Evolutionary conservation across 2,888 invertebrate species (phyloP).

Genomic region (Tryphoninae sp.): DNA sequence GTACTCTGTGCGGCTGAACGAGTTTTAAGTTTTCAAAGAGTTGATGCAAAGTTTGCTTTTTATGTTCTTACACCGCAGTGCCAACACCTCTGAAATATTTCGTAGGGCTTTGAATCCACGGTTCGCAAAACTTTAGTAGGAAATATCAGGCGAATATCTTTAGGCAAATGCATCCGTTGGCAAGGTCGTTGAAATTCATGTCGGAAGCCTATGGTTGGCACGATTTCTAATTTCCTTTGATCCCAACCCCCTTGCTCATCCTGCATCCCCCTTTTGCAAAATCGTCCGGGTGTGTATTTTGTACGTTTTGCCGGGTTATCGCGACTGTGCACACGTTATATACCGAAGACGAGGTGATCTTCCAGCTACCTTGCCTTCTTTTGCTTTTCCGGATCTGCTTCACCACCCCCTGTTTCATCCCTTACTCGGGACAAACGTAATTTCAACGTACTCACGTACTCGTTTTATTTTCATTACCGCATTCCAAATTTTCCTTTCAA

Average conservation of each 20-base stretch:
- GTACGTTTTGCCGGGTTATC: conserved; percentile 40
- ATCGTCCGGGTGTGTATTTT: conserved; percentile 46
- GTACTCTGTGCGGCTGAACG: no score
- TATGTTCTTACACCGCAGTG: neutral
- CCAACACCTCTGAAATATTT: neutral
- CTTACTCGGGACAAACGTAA: conserved; percentile 19
- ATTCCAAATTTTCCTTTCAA: conserved; percentile 28
- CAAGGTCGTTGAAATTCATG: conserved; percentile 36
- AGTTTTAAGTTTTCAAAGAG: no score
- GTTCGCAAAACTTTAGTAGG: conserved; percentile 12
- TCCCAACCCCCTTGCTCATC: conserved; percentile 16
- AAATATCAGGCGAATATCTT: conserved; percentile 30
- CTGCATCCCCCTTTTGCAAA: conserved; percentile 27
- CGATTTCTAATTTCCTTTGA: conserved; percentile 61
- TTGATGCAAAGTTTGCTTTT: neutral
- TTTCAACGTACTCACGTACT: conserved; percentile 20
- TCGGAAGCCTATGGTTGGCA: conserved; percentile 40
- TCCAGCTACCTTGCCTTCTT: neutral
- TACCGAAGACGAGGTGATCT: conserved; percentile 22
- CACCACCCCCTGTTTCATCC: neutral
- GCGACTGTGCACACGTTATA: conserved; percentile 30
- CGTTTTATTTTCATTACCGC: conserved; percentile 51
- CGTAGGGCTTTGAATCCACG: neutral
- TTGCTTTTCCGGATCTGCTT: neutral
- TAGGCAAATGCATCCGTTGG: conserved; percentile 18